Conservation (phyloP, 64 coral and sea anemone genomes). For the Acropora tenuis region DNA sequence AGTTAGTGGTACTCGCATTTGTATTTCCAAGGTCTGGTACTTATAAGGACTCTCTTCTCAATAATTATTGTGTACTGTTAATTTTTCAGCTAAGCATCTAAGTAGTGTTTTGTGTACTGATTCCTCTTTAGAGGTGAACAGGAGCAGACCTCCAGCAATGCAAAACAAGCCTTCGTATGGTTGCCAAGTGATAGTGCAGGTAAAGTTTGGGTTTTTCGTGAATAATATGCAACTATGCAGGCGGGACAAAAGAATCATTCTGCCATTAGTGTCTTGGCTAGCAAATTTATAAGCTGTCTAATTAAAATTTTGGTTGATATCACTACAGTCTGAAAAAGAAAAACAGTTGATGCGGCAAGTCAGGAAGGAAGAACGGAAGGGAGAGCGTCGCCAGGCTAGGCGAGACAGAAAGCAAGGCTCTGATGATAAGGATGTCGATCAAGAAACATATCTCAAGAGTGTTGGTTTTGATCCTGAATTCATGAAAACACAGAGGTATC, state of each 20-base stretch:
- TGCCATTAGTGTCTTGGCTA: no score
- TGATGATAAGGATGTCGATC: slow-evolving; percentile 62
- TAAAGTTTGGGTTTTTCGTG: background rate
- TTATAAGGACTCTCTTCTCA: background rate
- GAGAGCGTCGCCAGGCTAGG: slow-evolving; percentile 70
- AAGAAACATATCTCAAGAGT: slow-evolving; percentile 83
- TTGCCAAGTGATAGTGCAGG: slow-evolving; percentile 92
- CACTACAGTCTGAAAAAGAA: slow-evolving; percentile 83
- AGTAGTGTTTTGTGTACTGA: background rate
- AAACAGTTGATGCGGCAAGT: slow-evolving; percentile 83
- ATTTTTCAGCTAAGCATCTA: background rate
- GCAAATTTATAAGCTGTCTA: background rate
- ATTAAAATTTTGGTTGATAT: background rate
- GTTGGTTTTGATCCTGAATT: slow-evolving; percentile 93
- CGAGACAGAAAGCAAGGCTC: slow-evolving; percentile 37
- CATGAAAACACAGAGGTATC: slow-evolving; percentile 82
- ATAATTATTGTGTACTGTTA: background rate
- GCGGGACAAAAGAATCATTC: background rate
- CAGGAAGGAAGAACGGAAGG: slow-evolving; percentile 75
- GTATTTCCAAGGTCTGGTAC: no score
- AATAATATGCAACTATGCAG: no score
- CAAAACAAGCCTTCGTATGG: slow-evolving; percentile 75
- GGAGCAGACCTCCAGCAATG: slow-evolving; percentile 7
- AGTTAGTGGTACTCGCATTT: no score
- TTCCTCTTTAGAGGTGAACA: slow-evolving; percentile 1